Percentiles rank a stretch among this genome's conserved stretches.
Evolutionary conservation across 2,797 vertebrate species (phyloP).

Genomic region (Urocyon cinereoargenteus): DNA sequence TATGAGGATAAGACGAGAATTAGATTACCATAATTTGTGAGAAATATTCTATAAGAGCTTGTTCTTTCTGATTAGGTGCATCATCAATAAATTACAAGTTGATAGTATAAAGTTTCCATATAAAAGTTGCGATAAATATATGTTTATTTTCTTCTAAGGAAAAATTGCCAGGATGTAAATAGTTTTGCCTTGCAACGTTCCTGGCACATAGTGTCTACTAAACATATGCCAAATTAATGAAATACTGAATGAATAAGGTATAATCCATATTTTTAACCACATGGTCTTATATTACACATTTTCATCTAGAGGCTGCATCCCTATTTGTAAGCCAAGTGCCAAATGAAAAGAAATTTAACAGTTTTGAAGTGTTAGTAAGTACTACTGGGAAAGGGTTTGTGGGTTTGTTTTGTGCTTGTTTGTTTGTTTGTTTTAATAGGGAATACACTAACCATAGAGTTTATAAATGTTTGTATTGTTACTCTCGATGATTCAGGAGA

Average conservation of each 20-base stretch:
- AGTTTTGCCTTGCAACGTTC: background rate
- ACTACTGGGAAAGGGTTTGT: background rate
- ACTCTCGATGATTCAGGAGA: background rate
- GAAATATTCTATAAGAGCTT: conserved; percentile 69
- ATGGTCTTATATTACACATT: background rate
- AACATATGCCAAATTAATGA: background rate
- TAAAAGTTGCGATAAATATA: conserved; percentile 55
- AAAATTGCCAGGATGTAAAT: conserved; percentile 27
- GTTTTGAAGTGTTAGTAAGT: background rate
- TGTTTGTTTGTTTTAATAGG: conserved; percentile 1
- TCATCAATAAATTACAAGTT: conserved; percentile 77
- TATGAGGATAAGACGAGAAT: conserved; percentile 61
- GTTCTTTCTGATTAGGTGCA: conserved; percentile 73
- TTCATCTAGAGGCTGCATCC: background rate
- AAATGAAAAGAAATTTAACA: background rate
- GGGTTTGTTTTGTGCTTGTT: background rate
- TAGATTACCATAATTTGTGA: conserved; percentile 74
- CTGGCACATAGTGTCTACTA: background rate
- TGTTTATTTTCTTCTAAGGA: conserved; percentile 31
- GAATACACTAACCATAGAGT: background rate
- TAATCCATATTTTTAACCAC: background rate
- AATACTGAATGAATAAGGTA: background rate
- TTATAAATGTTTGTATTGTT: background rate
- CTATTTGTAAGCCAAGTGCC: conserved; percentile 43
- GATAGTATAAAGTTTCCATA: conserved; percentile 54